These are phyloP conservation scores for Bubalus kerabau DNA, from an alignment of 2,113 vertebrate genomes.

Conservation along the genomic window DNA sequence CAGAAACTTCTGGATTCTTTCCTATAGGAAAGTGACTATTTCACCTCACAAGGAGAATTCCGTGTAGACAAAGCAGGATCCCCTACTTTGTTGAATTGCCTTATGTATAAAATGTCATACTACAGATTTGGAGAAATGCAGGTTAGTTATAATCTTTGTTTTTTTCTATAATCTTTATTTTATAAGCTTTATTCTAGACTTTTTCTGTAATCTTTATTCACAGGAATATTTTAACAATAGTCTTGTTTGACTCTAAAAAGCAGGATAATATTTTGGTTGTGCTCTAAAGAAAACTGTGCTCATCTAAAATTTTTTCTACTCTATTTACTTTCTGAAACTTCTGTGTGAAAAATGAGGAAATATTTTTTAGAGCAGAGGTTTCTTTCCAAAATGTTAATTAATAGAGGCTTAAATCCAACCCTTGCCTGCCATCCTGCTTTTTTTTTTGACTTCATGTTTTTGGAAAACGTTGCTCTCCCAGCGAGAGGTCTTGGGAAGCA, in stretches of 20 bases:
- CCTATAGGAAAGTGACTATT: conserved; percentile 97
- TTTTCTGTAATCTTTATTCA: conserved; percentile 14
- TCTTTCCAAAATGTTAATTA: conserved; percentile 21
- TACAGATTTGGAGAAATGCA: conserved; percentile 99
- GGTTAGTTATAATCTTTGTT: conserved; percentile 81
- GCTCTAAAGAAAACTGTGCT: not conserved
- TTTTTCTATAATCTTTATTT: conserved; percentile 25
- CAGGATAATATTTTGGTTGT: not conserved
- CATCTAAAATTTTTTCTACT: not conserved
- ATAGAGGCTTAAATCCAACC: not conserved
- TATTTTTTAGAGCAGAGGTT: not conserved
- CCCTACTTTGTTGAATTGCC: conserved; percentile 97
- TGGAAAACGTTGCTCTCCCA: not conserved
- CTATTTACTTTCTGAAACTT: conserved; percentile 31
- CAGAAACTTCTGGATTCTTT: conserved; percentile 47
- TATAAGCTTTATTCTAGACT: not conserved
- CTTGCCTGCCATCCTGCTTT: not conserved
- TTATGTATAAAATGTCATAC: conserved; percentile 99
- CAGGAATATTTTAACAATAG: not conserved
- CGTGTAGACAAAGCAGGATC: conserved; percentile 98
- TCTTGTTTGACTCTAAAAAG: not conserved
- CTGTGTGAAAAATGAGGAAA: not conserved
- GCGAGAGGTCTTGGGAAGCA: not conserved
- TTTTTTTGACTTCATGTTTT: not conserved
- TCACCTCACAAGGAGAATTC: conserved; percentile 98